Evolutionary conservation across 2,113 vertebrate species (phyloP).

Genomic region (Cepphus grylle): DNA sequence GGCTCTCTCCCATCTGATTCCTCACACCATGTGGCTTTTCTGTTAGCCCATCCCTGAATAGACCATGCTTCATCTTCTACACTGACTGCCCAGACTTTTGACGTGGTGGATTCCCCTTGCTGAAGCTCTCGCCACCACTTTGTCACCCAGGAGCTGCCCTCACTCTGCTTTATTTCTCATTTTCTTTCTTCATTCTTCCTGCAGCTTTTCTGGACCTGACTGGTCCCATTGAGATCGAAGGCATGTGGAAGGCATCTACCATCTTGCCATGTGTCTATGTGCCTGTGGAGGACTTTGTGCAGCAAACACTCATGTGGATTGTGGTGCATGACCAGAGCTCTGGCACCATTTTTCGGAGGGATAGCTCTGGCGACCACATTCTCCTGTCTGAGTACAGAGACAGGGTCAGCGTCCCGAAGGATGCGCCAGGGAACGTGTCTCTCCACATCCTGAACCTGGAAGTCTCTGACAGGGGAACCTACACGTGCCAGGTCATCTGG

Average conservation of each 20-base stretch:
- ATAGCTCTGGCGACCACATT: constrained; percentile 33
- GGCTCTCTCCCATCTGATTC: rapidly evolving
- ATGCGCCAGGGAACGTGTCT: constrained; percentile 52
- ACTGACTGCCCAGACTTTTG: neutral
- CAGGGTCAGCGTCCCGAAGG: neutral
- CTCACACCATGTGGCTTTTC: rapidly evolving
- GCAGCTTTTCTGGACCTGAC: constrained; percentile 48
- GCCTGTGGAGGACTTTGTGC: constrained; percentile 11
- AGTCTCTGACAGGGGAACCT: constrained; percentile 63
- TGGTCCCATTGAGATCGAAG: neutral
- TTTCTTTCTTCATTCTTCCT: neutral
- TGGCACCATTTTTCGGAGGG: constrained; percentile 43
- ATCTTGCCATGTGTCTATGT: constrained; percentile 61
- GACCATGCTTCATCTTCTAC: rapidly evolving
- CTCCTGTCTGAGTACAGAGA: constrained; percentile 44
- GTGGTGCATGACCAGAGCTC: neutral
- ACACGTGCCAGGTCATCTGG: constrained; percentile 69
- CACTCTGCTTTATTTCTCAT: neutral
- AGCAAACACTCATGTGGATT: constrained; percentile 52
- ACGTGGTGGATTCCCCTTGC: too few relatives aligned
- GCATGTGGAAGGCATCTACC: constrained; percentile 45
- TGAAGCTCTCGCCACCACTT: rapidly evolving
- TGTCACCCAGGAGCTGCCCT: neutral
- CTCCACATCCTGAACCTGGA: constrained; percentile 59
- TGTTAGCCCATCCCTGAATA: neutral